Conservation (phyloP, 2,797 vertebrate genomes). For the Pangasius sanitwongsei region DNA sequence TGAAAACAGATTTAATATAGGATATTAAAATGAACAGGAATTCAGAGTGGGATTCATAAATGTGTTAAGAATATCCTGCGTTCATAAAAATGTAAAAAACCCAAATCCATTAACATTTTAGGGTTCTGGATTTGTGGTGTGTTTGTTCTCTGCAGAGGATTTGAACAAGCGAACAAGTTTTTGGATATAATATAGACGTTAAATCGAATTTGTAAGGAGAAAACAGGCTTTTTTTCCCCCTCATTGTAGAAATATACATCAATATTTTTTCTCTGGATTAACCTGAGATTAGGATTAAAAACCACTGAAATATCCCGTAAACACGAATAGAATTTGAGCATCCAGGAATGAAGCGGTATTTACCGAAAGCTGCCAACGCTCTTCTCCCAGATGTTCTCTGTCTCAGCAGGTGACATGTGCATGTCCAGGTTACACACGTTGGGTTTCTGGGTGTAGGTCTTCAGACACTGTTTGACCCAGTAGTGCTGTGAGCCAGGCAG, state of each 20-base stretch:
- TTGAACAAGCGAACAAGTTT: neutral
- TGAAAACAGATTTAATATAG: too few relatives aligned
- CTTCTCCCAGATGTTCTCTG: slow-evolving; percentile 85
- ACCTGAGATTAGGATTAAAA: neutral
- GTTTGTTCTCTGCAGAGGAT: neutral
- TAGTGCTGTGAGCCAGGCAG: slow-evolving; percentile 83
- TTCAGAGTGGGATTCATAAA: too few relatives aligned
- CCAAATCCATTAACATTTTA: neutral
- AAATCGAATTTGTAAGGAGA: neutral
- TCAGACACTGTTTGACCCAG: slow-evolving; percentile 91
- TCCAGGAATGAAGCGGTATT: slow-evolving; percentile 8
- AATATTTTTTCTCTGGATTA: too few relatives aligned
- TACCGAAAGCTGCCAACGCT: slow-evolving; percentile 82
- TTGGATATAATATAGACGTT: neutral
- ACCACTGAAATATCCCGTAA: neutral
- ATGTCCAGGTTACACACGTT: slow-evolving; percentile 94
- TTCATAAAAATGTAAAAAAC: too few relatives aligned
- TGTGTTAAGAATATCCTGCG: too few relatives aligned
- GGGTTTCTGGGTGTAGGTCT: slow-evolving; percentile 88
- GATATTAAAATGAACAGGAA: too few relatives aligned
- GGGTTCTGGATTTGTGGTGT: neutral
- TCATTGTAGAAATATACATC: too few relatives aligned
- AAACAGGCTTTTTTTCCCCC: too few relatives aligned
- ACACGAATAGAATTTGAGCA: neutral
- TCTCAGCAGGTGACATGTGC: slow-evolving; percentile 86